Conservation (phyloP, 2,113 vertebrate species). For the Pontoporia blainvillei region DNA sequence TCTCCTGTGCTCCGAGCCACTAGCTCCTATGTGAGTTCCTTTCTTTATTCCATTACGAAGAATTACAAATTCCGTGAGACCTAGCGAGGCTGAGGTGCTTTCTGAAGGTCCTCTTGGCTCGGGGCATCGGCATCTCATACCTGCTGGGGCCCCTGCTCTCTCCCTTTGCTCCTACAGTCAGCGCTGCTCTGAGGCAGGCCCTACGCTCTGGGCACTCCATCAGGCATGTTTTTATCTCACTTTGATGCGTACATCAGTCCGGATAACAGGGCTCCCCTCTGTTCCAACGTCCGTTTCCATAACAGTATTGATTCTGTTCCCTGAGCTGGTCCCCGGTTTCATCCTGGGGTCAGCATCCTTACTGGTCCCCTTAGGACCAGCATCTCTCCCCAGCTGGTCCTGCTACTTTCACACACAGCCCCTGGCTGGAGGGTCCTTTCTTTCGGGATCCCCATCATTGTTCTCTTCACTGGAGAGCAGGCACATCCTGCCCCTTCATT, state of each 20-base stretch:
- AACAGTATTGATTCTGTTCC: background rate
- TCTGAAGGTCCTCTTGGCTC: background rate
- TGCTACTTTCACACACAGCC: background rate
- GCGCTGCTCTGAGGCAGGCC: background rate
- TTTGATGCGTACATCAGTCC: background rate
- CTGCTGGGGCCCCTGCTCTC: too few species aligned
- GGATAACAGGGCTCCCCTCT: background rate
- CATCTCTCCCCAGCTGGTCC: background rate
- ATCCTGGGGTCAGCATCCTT: background rate
- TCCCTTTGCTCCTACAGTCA: background rate
- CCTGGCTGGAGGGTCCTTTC: background rate
- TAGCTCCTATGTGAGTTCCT: background rate
- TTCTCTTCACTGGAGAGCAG: too few species aligned
- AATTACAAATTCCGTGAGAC: background rate
- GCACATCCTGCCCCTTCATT: background rate
- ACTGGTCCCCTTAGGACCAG: background rate
- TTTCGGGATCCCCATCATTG: background rate
- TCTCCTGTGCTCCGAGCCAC: background rate
- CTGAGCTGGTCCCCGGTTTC: background rate
- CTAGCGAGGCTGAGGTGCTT: background rate
- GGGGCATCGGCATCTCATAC: accelerated
- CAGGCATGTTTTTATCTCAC: background rate
- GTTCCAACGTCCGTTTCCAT: background rate
- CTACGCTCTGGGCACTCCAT: too few species aligned
- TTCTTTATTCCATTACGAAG: background rate